Conservation (phyloP, 2,888 invertebrate species). For the Dyspetes luteomarginatus region DNA sequence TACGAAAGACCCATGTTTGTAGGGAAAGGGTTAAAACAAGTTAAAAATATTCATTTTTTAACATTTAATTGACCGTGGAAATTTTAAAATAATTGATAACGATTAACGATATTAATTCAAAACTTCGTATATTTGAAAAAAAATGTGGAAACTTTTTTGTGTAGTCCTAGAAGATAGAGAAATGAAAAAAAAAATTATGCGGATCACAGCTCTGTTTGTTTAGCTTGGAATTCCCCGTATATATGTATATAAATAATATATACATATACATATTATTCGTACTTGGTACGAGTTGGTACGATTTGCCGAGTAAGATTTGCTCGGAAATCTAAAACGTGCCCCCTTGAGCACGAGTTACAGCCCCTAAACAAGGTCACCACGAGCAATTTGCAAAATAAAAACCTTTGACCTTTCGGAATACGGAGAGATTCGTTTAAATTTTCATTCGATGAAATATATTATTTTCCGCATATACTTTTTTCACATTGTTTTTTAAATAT, state of each 20-base stretch:
- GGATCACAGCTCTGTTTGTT: too few relatives aligned
- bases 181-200: too few relatives aligned
- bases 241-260: conserved; percentile 12
- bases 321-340: not conserved
- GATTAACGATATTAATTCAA: too few relatives aligned
- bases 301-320: not conserved
- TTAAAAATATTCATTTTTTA: too few relatives aligned
- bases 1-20: too few relatives aligned
- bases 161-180: too few relatives aligned
- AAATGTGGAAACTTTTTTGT: too few relatives aligned
- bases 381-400: conserved; percentile 13
- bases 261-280: not conserved
- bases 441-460: not conserved
- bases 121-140: too few relatives aligned
- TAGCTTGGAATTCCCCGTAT: too few relatives aligned
- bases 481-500: not conserved
- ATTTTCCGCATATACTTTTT: not conserved
- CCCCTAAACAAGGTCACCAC: conserved; percentile 9
- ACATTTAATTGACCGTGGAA: too few relatives aligned
- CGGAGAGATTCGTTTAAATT: not conserved
- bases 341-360: not conserved
- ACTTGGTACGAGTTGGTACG: conserved; percentile 1
- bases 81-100: too few relatives aligned
- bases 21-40: too few relatives aligned
- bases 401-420: conserved; percentile 5